Percentiles rank a stretch among this genome's conserved stretches.
These are phyloP conservation scores for Chloebia gouldiae DNA, from an alignment of 2,113 vertebrate species.

Conservation along the genomic window DNA sequence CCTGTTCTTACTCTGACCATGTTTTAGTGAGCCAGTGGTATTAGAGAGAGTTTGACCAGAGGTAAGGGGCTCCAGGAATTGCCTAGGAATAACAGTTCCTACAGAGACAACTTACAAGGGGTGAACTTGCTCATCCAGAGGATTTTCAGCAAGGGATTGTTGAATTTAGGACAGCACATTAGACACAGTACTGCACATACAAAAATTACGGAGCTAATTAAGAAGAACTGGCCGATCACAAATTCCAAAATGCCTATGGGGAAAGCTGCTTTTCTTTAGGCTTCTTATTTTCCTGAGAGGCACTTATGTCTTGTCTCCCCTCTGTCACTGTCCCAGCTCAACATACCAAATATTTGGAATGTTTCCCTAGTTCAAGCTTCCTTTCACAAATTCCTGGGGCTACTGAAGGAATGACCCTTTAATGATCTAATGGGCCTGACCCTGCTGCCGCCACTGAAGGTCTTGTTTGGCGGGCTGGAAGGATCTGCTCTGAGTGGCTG, in stretches of 20 bases:
- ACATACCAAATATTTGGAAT: background rate
- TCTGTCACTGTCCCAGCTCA: background rate
- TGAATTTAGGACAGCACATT: background rate
- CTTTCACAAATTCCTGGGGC: background rate
- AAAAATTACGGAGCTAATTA: background rate
- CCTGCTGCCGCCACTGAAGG: background rate
- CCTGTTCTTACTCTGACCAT: background rate
- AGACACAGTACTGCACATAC: background rate
- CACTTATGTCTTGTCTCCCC: background rate
- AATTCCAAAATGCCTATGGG: background rate
- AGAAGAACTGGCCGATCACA: background rate
- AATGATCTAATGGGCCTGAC: background rate
- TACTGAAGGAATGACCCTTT: background rate
- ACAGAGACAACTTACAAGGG: background rate
- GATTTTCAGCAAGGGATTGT: background rate
- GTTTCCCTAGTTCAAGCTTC: background rate
- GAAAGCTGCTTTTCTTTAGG: background rate
- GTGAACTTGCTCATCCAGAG: background rate
- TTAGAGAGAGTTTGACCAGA: background rate
- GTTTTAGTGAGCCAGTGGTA: background rate
- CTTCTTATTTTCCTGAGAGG: background rate
- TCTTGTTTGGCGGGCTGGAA: background rate
- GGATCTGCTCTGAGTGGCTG: background rate
- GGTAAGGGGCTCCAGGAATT: background rate
- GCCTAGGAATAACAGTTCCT: background rate